A percentile compares a stretch with the other conserved stretches of the same genome.
Evolutionary conservation across 2,113 vertebrate species (phyloP).

Genomic region (Sula dactylatra): DNA sequence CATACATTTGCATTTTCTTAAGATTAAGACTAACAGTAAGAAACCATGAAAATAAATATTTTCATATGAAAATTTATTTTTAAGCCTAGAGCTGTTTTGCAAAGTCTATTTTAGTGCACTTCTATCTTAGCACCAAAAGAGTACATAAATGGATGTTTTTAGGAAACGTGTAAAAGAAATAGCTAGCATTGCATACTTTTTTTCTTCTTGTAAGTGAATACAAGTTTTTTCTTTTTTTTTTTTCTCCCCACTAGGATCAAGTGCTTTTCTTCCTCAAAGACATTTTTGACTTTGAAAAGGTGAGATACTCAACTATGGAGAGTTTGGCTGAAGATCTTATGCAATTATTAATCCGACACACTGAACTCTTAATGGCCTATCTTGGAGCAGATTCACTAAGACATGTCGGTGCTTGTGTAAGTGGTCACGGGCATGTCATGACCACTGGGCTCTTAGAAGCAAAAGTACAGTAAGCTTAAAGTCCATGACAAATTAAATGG

Average conservation of each 20-base stretch:
- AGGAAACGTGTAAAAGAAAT: not conserved
- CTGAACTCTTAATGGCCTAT: slow-evolving; percentile 83
- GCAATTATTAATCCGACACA: slow-evolving; percentile 82
- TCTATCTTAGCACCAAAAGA: not conserved
- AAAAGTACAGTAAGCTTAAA: slow-evolving; percentile 68
- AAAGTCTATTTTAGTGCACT: not conserved
- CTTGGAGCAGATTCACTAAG: slow-evolving; percentile 75
- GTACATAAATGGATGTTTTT: not conserved
- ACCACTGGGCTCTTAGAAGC: slow-evolving; percentile 73
- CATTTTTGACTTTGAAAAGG: slow-evolving; percentile 96
- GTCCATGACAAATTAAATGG: not conserved
- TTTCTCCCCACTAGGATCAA: slow-evolving; percentile 79
- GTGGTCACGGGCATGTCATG: slow-evolving; percentile 39
- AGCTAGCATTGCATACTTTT: not conserved
- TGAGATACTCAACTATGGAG: slow-evolving; percentile 86
- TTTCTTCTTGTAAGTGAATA: not conserved
- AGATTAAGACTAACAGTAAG: not conserved
- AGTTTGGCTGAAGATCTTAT: slow-evolving; percentile 87
- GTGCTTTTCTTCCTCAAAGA: slow-evolving; percentile 93
- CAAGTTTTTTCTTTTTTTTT: not conserved
- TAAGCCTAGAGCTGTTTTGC: not conserved
- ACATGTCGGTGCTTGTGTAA: slow-evolving; percentile 63
- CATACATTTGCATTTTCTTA: not conserved
- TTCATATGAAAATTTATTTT: not conserved
- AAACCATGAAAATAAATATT: not conserved